Evolutionary conservation across 2,113 vertebrate genomes (phyloP).

Genomic region (Phodopus roborovskii): DNA sequence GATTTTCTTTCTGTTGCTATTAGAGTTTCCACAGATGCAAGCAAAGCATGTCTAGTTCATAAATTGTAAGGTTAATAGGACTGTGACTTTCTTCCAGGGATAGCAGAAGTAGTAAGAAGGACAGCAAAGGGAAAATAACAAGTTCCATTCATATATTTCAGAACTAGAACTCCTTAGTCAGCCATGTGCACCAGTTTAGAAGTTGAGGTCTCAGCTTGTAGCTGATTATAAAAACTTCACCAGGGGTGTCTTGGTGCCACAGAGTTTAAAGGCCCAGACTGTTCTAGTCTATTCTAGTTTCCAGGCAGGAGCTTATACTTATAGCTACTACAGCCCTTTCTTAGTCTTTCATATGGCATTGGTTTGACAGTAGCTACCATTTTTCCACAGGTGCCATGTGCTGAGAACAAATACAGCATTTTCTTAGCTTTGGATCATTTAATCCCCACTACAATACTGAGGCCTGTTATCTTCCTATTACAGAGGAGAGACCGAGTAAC

Average conservation of each 20-base stretch:
- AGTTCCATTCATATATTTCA: neutral
- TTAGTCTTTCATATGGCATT: neutral
- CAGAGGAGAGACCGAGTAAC: neutral
- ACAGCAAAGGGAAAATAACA: constrained; percentile 4
- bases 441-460: neutral
- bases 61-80: neutral
- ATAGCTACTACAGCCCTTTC: neutral
- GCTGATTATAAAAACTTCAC: constrained; percentile 22
- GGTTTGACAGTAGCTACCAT: neutral
- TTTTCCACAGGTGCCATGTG: neutral
- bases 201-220: neutral
- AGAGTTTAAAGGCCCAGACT: neutral
- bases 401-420: neutral
- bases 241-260: constrained; percentile 8
- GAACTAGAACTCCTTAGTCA: neutral
- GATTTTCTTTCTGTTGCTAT: neutral
- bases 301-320: constrained; percentile 16
- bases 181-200: neutral
- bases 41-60: neutral
- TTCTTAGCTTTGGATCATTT: neutral
- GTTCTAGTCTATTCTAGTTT: constrained; percentile 4
- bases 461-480: neutral
- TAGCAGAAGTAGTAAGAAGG: neutral
- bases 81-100: neutral
- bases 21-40: neutral